Conservation (phyloP, 2,797 vertebrate species). For the Champsocephalus gunnari region DNA sequence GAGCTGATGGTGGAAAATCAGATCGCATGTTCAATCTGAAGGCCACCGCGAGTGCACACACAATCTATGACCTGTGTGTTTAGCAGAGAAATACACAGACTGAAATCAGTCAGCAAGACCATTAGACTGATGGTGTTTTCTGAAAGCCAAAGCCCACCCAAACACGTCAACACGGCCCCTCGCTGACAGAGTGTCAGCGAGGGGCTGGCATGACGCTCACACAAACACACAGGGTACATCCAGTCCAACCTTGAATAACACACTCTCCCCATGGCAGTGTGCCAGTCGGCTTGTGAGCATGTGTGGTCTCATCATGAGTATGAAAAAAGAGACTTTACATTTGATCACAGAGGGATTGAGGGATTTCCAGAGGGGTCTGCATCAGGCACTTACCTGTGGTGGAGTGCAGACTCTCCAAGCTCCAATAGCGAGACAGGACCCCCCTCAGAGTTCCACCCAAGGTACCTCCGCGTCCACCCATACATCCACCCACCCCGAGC, state of each 20-base stretch:
- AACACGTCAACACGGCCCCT: conserved; percentile 39
- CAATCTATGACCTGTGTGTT: background rate
- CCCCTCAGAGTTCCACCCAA: conserved; percentile 86
- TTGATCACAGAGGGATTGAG: background rate
- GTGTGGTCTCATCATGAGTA: conserved; percentile 10
- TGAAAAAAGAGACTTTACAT: background rate
- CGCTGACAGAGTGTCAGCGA: conserved; percentile 40
- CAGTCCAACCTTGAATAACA: conserved; percentile 15
- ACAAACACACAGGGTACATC: background rate
- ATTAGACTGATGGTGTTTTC: conserved; percentile 13
- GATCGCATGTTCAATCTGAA: background rate
- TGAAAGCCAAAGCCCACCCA: conserved; percentile 46
- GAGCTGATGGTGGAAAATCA: background rate
- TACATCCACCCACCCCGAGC: conserved; percentile 73
- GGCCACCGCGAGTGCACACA: background rate
- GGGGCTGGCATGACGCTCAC: conserved; percentile 14
- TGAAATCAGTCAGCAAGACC: background rate
- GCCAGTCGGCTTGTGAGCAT: conserved; percentile 5
- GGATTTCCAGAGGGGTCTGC: background rate
- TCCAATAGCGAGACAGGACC: conserved; percentile 93
- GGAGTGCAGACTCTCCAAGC: conserved; percentile 96
- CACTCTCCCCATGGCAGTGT: conserved; percentile 27
- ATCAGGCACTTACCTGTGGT: conserved; percentile 87
- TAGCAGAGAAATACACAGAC: background rate
- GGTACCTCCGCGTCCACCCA: conserved; percentile 75